Evolutionary conservation across 2,888 invertebrate species (phyloP), one percentile per base, ranked within the genome.

Genomic region (Ganaspis brasiliensis): DNA sequence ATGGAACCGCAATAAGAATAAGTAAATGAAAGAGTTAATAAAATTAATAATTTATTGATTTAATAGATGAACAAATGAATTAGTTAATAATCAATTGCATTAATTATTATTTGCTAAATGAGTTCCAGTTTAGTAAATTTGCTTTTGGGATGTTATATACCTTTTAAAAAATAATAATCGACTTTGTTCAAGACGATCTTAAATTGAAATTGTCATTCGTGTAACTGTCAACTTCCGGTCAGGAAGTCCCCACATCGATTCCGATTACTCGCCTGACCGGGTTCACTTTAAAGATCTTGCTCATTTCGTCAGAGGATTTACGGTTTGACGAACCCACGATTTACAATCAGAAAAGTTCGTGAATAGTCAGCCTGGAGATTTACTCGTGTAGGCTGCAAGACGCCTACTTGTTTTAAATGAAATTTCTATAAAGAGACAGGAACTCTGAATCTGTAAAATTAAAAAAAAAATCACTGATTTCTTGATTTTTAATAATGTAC

Each of bases 361-460:
- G 40, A 37, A 63, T 63, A 63, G 37, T 63, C 63, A 21, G 37
- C 40, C 35, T 21, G 63, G 21, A 63, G 63, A 40, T 63, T 40
- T 61, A 61, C 35, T 59, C 31, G 40, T 37, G 63, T 63, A 37
- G 63, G 63, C 1, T 63, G 40, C 37, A 14, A 21, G 63, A 19
- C 63, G 63, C 63, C 63, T 63, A 63, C 63, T 14, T 63, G 19
- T 63, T 63, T 37, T 9, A 63, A 63, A 63, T 63, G 37, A 63
- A 63, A 63, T 63, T 63, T 63, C 63, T 63, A 63, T 63, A 63
- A 63, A 63, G 63, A 40, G 63, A 21, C 63, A 63, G 63, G 63
- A 37, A 63, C 63, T 63, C 21, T 63, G 63, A 63, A 37, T 21
- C 40, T 37, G 21, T 19, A 21, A 37, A 37, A 37, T 45, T 21